Base-by-base conservation (phyloP, 2,888 invertebrate genomes). In the Cylindroiulus punctatus region DNA sequence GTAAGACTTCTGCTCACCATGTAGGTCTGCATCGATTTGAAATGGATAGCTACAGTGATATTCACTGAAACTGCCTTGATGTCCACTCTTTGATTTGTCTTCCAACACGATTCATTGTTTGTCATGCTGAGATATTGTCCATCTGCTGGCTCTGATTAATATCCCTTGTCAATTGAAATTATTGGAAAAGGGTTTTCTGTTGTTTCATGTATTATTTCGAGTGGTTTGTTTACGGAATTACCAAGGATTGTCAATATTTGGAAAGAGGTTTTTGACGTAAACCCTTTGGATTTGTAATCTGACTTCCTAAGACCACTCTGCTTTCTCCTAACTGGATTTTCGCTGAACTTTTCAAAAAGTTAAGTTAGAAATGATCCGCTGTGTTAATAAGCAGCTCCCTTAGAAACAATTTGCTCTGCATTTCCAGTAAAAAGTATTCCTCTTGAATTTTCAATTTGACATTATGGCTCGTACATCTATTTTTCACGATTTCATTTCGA, bases 191-290 rank as follows among this genome's bases (percentile, higher is more conserved):
- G 44, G 7, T 22, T 3, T n/a, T 57, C 22, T 3, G 76, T 76
- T 76, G 8, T 76, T 30, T 8, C 3, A 12, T 8, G 30, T 30
- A 14, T 26, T 76, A 30, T 76, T 76, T 26, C 22, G 65, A 76
- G 76, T 76, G 76, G 30, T 76, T 76, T 76, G 76, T 76, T 76
- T 76, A 76, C 76, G 76, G 76, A 76, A 76, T 76, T 76, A 76
- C 26, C 30, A 22, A 5, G 30, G 30, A 76, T 30, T 76, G 76
- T 30, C 76, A 76, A 76, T 76, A 76, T 76, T 76, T 30, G 76
- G 30, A 12, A 76, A 76, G 22, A 76, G 76, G 76, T 76, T 30
- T 76, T 76, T 14, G 19, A 12, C 65, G 22, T 65, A 65, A 65
- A 26, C 8, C 65, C 22, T 65, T 30, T 2, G 30, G 76, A 76